phyloP scores from a whole-genome alignment of 2,113 vertebrate species.

The Barnardius zonarius region DNA sequence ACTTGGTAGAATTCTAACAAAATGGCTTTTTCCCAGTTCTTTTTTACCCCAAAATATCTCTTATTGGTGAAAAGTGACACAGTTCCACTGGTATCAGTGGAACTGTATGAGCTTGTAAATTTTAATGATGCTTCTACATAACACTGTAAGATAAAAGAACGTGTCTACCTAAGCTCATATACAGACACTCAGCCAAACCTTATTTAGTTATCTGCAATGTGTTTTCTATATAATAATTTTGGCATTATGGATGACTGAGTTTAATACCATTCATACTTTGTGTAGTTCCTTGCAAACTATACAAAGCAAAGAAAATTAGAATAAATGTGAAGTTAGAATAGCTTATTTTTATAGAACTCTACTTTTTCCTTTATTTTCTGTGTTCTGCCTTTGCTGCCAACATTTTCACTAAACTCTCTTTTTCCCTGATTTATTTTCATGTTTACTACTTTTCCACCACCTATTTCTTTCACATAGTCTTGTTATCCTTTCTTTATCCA shows the following conservation, averaged over 20 bases:
- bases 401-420: neutral
- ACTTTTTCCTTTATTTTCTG: neutral
- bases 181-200: neutral
- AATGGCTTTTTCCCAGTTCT: neutral
- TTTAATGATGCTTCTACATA: neutral
- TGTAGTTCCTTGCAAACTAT: neutral
- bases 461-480: neutral
- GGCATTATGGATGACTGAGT: neutral
- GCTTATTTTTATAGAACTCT: neutral
- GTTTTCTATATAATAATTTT: neutral
- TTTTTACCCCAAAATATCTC: neutral
- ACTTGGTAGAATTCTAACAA: neutral
- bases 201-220: neutral
- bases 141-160: neutral
- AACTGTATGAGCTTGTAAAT: neutral
- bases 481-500: neutral
- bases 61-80: neutral
- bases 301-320: neutral
- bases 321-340: neutral
- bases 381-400: neutral
- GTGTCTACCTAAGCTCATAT: neutral
- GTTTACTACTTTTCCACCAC: neutral
- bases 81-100: neutral
- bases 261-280: neutral
- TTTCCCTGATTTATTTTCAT: neutral